phyloP scores from a whole-genome alignment of 2,113 vertebrate genomes.

The Apodemus speciosus region DNA sequence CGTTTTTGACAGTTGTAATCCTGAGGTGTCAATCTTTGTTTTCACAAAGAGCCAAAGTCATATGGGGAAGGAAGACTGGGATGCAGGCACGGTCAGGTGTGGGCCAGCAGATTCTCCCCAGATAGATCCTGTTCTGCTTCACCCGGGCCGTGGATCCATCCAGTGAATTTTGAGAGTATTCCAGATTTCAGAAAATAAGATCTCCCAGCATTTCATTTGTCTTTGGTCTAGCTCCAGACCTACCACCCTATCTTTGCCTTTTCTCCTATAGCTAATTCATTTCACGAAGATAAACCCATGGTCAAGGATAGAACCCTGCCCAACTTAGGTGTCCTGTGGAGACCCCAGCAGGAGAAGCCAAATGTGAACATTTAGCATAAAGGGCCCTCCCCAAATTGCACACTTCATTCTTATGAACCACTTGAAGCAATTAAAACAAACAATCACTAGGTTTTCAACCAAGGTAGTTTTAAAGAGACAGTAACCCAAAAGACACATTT shows the following conservation, averaged over 20 bases:
- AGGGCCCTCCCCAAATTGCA: background rate
- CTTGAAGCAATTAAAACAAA: background rate
- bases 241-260: background rate
- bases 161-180: background rate
- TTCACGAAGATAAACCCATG: background rate
- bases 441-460: background rate
- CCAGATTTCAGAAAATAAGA: background rate
- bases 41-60: background rate
- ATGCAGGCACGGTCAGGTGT: background rate
- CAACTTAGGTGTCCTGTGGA: background rate
- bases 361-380: background rate
- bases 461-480: constrained; percentile 18
- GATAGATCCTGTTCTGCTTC: background rate
- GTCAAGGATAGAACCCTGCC: background rate
- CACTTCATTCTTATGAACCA: background rate
- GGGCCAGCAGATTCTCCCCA: background rate
- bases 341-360: background rate
- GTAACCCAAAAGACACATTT: background rate
- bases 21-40: background rate
- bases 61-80: background rate
- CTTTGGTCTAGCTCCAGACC: background rate
- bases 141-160: background rate
- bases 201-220: background rate
- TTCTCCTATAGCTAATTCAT: background rate
- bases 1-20: background rate